phyloP scores from a whole-genome alignment of 1,140 invertebrate genomes.

The Hyphantria cunea region DNA sequence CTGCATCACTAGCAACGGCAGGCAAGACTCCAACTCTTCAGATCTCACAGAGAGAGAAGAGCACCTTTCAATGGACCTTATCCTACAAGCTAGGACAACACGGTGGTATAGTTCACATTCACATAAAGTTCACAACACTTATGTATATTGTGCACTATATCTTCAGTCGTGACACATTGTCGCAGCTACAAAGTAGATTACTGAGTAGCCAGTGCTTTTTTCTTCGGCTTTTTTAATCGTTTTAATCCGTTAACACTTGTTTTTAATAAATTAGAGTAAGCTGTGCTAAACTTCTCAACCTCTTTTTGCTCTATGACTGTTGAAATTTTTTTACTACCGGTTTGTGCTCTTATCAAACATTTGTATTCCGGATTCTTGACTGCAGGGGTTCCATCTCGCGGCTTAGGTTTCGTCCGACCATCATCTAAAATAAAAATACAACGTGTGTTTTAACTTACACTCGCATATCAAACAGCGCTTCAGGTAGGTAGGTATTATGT shows the following conservation, averaged over 20 bases:
- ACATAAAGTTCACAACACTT: constrained; percentile 40
- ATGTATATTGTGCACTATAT: constrained; percentile 43
- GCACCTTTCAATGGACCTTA: constrained; percentile 74
- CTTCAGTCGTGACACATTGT: constrained; percentile 59
- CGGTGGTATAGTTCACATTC: constrained; percentile 34
- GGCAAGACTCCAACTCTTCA: constrained; percentile 73
- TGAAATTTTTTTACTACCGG: constrained; percentile 89
- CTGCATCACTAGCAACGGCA: constrained; percentile 54
- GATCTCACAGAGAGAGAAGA: constrained; percentile 67
- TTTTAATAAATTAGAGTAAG: constrained; percentile 91
- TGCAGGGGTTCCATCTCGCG: constrained; percentile 83
- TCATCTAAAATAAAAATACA: constrained; percentile 84
- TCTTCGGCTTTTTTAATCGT: constrained; percentile 91
- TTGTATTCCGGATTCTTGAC: constrained; percentile 87
- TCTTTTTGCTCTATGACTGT: constrained; percentile 92
- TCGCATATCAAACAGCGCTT: too few species aligned
- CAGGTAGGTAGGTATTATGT: neutral
- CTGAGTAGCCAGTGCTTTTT: constrained; percentile 79
- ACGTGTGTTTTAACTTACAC: too few species aligned
- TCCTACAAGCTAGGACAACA: constrained; percentile 46
- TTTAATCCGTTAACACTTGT: constrained; percentile 94
- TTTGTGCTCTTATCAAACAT: constrained; percentile 89
- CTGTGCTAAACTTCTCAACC: constrained; percentile 92
- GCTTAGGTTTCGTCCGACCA: constrained; percentile 88
- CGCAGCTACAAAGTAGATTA: constrained; percentile 41